Conservation (phyloP, 2,888 invertebrate genomes). For the Tetanocera ferruginea region DNA sequence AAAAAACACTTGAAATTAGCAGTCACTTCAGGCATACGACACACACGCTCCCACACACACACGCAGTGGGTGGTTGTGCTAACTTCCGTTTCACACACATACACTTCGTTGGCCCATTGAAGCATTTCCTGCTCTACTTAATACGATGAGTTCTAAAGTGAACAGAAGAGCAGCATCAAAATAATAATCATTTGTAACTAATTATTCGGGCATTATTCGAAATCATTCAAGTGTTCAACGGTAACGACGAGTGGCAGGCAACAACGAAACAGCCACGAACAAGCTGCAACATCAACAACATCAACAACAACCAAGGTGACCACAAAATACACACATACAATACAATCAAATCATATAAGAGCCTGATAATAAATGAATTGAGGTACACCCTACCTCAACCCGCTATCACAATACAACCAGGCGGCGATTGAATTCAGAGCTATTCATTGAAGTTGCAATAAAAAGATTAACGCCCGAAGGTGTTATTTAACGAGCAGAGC, state of each 20-base stretch:
- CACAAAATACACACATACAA: constrained; percentile 44
- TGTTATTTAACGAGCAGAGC: constrained; percentile 48
- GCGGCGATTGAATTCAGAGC: constrained; percentile 51
- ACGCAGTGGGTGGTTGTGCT: background rate
- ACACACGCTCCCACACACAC: background rate
- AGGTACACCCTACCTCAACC: background rate
- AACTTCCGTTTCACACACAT: background rate
- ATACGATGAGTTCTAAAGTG: constrained; percentile 15
- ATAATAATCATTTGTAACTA: constrained; percentile 54
- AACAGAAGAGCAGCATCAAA: constrained; percentile 15
- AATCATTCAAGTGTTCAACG: constrained; percentile 61
- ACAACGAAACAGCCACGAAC: constrained; percentile 37
- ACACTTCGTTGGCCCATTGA: constrained; percentile 3
- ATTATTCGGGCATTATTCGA: constrained; percentile 66
- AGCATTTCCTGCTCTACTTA: constrained; percentile 38
- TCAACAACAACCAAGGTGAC: constrained; percentile 50
- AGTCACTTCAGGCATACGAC: constrained; percentile 34
- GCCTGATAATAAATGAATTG: no score
- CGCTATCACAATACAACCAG: background rate
- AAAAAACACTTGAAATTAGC: constrained; percentile 35
- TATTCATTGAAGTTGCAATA: constrained; percentile 64
- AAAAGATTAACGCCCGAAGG: constrained; percentile 64
- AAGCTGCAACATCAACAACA: constrained; percentile 1
- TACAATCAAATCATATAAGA: constrained; percentile 1
- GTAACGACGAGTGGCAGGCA: constrained; percentile 56